Evolutionary conservation across 1,140 invertebrate species (phyloP).

Genomic region (Gonatopus flavifemur): DNA sequence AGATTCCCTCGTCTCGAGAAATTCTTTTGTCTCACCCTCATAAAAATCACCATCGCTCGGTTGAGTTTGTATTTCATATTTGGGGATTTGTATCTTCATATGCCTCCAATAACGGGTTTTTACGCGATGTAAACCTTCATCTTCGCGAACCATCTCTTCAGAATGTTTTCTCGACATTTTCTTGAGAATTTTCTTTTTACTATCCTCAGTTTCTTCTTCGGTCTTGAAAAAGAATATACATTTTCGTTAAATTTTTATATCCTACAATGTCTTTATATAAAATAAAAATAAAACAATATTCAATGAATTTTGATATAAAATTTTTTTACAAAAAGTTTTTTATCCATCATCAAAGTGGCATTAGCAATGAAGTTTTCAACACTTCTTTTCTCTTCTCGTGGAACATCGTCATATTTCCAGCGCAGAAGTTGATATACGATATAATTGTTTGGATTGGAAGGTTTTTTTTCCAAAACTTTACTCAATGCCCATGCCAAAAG

Average conservation of each 20-base stretch:
- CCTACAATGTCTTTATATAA: background rate
- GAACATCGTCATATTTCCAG: slow-evolving; percentile 26
- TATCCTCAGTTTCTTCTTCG: background rate
- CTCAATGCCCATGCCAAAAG: slow-evolving; percentile 35
- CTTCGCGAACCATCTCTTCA: no score
- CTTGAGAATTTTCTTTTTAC: slow-evolving; percentile 7
- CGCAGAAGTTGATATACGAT: slow-evolving; percentile 27
- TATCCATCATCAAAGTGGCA: slow-evolving; percentile 12
- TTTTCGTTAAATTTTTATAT: background rate
- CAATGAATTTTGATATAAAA: background rate
- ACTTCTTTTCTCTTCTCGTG: slow-evolving; percentile 7
- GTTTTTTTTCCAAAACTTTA: slow-evolving; percentile 22
- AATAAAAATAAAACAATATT: background rate
- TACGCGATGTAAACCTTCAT: slow-evolving; percentile 4
- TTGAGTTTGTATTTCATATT: no score
- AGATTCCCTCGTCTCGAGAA: no score
- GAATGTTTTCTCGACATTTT: no score
- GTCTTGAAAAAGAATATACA: slow-evolving; percentile 1
- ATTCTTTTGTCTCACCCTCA: no score
- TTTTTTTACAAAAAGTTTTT: slow-evolving; percentile 9
- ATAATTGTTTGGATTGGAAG: slow-evolving; percentile 30
- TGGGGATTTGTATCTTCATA: background rate
- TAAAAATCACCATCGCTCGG: no score
- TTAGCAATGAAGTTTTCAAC: slow-evolving; percentile 7
- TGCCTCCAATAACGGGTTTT: slow-evolving; percentile 16